A percentile compares a stretch with the other conserved stretches of the same genome.
phyloP scores from a whole-genome alignment of 64 coral and sea anemone genomes.

The Dendronephthya gigantea region DNA sequence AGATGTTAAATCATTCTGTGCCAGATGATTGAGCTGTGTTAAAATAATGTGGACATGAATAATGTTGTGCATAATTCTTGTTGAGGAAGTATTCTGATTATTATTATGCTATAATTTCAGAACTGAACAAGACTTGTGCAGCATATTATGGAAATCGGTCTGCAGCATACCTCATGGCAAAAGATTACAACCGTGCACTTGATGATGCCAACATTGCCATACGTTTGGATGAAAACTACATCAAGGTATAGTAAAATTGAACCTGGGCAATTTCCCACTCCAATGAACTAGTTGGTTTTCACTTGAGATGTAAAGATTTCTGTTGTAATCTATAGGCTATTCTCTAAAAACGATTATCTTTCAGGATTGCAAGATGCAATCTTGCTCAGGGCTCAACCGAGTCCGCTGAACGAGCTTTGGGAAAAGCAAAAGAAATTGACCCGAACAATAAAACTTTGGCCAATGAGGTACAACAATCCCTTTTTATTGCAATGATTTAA shows the following conservation, averaged over 20 bases:
- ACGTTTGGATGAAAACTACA: constrained; percentile 73
- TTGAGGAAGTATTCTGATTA: too few species aligned
- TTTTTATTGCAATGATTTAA: background rate
- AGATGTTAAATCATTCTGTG: too few species aligned
- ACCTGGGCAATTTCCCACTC: background rate
- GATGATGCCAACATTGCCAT: constrained; percentile 70
- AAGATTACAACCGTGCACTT: constrained; percentile 54
- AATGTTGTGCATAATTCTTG: too few species aligned
- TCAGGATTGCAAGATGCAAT: constrained; percentile 80
- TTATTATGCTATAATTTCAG: constrained; percentile 33
- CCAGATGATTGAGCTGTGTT: too few species aligned
- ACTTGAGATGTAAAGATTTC: too few species aligned
- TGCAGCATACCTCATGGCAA: constrained; percentile 80
- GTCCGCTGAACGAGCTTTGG: constrained; percentile 53
- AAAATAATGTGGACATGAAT: too few species aligned
- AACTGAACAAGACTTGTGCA: constrained; percentile 47
- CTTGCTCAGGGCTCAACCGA: constrained; percentile 66
- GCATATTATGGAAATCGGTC: constrained; percentile 96
- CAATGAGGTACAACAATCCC: constrained; percentile 57
- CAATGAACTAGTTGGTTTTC: background rate
- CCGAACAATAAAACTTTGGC: constrained; percentile 75
- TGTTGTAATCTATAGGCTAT: background rate
- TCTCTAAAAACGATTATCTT: constrained; percentile 11
- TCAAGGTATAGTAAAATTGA: constrained; percentile 42
- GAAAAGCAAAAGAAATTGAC: constrained; percentile 66